These are phyloP conservation scores for Phenganax stokvisi DNA, from an alignment of 92 coral and sea anemone species.

Conservation along the genomic window DNA sequence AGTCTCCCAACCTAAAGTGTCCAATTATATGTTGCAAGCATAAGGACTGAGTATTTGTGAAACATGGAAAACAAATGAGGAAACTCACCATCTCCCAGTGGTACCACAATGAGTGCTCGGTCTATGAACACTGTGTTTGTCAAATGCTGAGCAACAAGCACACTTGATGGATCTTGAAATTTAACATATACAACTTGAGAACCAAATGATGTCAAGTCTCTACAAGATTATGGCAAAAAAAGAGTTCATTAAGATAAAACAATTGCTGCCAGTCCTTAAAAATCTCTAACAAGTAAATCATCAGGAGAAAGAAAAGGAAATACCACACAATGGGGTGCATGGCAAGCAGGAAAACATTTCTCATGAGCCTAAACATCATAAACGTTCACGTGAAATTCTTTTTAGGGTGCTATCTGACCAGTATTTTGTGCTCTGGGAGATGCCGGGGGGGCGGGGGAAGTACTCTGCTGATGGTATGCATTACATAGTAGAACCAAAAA, in stretches of 20 bases:
- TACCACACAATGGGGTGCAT: too few species aligned
- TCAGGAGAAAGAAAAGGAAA: too few species aligned
- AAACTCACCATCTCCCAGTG: constrained; percentile 79
- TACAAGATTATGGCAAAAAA: constrained; percentile 6
- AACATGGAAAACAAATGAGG: background rate
- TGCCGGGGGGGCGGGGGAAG: too few species aligned
- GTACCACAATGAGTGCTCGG: constrained; percentile 88
- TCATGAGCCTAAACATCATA: too few species aligned
- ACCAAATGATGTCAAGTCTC: constrained; percentile 58
- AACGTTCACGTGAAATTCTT: too few species aligned
- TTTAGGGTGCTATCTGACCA: too few species aligned
- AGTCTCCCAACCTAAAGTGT: background rate
- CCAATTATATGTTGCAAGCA: too few species aligned
- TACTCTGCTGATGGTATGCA: too few species aligned
- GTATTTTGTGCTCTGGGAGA: too few species aligned
- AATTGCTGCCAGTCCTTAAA: too few species aligned
- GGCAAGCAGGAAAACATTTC: too few species aligned
- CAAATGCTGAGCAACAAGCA: constrained; percentile 85
- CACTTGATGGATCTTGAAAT: constrained; percentile 83
- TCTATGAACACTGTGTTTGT: constrained; percentile 97
- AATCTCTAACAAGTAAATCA: background rate
- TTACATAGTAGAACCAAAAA: background rate
- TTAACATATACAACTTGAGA: constrained; percentile 88
- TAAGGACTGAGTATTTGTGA: too few species aligned
- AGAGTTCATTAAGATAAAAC: background rate